These are phyloP conservation scores for Cirrhinus molitorella DNA, from an alignment of 2,797 vertebrate genomes.

Conservation along the genomic window DNA sequence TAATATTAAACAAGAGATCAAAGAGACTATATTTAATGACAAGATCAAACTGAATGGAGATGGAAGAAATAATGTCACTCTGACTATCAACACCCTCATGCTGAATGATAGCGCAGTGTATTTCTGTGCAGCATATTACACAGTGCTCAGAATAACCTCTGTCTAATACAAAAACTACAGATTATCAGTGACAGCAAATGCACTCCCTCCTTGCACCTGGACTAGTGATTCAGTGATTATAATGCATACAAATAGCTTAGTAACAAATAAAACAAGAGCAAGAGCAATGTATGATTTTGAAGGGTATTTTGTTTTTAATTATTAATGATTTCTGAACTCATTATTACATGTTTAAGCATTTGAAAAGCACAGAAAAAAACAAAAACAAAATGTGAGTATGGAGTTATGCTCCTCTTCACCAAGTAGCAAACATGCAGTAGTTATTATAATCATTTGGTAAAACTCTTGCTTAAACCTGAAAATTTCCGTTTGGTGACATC, in stretches of 20 bases:
- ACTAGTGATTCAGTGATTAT: not conserved
- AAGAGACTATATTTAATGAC: conserved; percentile 8
- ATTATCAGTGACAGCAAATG: not conserved
- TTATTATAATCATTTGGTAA: no score
- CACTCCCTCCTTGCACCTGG: not conserved
- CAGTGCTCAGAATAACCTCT: conserved; percentile 1
- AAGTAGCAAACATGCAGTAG: no score
- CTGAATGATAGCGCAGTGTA: conserved; percentile 51
- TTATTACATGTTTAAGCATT: no score
- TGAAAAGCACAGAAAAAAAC: no score
- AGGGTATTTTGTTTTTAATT: no score
- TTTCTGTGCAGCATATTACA: conserved; percentile 53
- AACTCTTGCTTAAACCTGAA: not conserved
- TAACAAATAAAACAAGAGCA: not conserved
- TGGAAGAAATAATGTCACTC: not conserved
- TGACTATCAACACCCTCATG: not conserved
- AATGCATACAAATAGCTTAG: not conserved
- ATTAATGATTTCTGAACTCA: not conserved
- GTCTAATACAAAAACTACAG: conserved; percentile 3
- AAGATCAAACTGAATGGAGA: conserved; percentile 46
- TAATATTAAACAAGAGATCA: accelerated
- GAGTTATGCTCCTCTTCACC: not conserved
- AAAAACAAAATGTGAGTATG: no score
- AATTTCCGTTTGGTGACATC: not conserved
- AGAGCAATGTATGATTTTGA: not conserved